A percentile compares a stretch with the other conserved stretches of the same genome.
These are phyloP conservation scores for Limnephilus auricula DNA, from an alignment of 2,888 invertebrate species.

Conservation along the genomic window DNA sequence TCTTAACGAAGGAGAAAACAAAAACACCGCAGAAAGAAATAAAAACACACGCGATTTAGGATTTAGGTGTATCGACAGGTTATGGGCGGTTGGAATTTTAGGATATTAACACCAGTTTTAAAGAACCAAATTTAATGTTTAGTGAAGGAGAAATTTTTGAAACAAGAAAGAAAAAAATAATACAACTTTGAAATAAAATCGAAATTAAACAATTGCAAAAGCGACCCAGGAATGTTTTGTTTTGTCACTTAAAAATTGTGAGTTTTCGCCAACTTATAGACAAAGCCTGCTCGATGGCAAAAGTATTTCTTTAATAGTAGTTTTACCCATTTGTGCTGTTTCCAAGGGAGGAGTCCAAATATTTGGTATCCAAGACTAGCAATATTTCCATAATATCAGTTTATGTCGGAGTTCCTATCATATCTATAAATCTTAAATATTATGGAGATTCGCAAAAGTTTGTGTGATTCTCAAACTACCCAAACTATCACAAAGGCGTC, in stretches of 20 bases:
- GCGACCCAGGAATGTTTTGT: not conserved
- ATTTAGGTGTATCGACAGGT: not conserved
- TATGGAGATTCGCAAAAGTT: slow-evolving; percentile 11
- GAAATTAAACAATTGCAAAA: not conserved
- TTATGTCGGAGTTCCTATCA: not conserved
- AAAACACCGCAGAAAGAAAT: not conserved
- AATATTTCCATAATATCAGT: slow-evolving; percentile 17
- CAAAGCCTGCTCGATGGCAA: not conserved
- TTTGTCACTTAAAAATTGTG: not conserved
- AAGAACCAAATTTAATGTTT: not conserved
- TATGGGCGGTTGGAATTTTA: too few relatives aligned
- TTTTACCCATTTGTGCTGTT: not conserved
- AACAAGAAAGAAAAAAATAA: not conserved
- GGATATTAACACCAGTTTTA: not conserved
- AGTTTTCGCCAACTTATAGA: not conserved
- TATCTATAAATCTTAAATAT: slow-evolving; percentile 33
- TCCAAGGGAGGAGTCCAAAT: slow-evolving; percentile 19
- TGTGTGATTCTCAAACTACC: slow-evolving; percentile 13
- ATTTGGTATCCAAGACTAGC: slow-evolving; percentile 22
- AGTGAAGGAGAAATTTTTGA: not conserved
- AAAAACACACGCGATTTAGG: not conserved
- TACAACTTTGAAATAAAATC: not conserved
- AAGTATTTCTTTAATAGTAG: not conserved
- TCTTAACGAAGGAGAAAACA: not conserved
- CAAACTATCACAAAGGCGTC: not conserved